Evolutionary conservation across 2,888 invertebrate genomes (phyloP).

Genomic region (Orthosia incerta): DNA sequence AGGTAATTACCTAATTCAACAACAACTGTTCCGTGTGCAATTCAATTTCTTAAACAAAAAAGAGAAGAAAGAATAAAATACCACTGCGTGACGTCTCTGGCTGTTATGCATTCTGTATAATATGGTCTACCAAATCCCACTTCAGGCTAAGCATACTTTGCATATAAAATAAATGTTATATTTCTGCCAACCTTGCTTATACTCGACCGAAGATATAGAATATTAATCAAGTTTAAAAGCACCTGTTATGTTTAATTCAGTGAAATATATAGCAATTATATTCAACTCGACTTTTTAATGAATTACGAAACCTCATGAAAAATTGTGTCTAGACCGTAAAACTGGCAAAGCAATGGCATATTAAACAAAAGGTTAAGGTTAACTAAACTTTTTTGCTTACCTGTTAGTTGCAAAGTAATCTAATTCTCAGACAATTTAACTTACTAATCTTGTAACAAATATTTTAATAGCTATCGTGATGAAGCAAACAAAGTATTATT

Average conservation of each 20-base stretch:
- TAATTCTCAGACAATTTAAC: conserved; percentile 28
- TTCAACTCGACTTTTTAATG: conserved; percentile 24
- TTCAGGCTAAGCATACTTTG: too few relatives aligned
- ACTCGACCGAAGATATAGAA: background rate
- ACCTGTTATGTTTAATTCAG: background rate
- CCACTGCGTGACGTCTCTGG: too few relatives aligned
- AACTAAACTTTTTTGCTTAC: conserved; percentile 35
- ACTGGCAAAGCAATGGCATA: conserved; percentile 25
- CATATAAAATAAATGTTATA: too few relatives aligned
- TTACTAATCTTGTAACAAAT: conserved; percentile 16
- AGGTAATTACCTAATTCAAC: too few relatives aligned
- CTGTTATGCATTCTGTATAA: too few relatives aligned
- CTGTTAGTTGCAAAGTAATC: conserved; percentile 25
- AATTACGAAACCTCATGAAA: conserved; percentile 55
- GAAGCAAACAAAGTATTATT: background rate
- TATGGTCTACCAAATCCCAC: too few relatives aligned
- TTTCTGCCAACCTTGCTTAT: background rate
- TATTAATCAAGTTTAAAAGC: conserved; percentile 16
- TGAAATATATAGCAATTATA: conserved; percentile 26
- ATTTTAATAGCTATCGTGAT: conserved; percentile 41
- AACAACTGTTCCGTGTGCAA: too few relatives aligned
- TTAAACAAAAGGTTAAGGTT: conserved; percentile 54
- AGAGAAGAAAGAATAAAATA: too few relatives aligned
- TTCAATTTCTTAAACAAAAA: too few relatives aligned
- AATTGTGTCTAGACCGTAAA: conserved; percentile 58